Base-by-base conservation (phyloP, 2,888 invertebrate genomes). In the Conus canariensis region DNA sequence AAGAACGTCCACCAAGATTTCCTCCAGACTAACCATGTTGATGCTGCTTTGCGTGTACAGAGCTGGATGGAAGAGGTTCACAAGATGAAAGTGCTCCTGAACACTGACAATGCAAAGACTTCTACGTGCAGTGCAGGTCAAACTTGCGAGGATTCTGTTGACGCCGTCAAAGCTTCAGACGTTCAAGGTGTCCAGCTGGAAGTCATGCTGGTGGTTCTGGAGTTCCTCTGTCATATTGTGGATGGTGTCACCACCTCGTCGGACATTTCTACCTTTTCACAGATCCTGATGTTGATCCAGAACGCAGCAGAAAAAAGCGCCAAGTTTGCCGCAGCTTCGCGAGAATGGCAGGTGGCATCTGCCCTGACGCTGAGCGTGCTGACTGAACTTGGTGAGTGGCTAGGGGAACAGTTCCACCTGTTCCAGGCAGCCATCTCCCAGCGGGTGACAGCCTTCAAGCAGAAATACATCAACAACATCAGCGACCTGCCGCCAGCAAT, bases 401-500 rank as follows among this genome's bases (percentile, higher is more conserved):
- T 95, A 2, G 95, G 95, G 0, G 90, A 93, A 58, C 92, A 94
- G 88, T 94, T 94, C 87, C 89, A 93, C 90, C 88, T 90, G 59
- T 89, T 95, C 16, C 92, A 93, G 74, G n/a, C 90, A 19, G 30
- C 64, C 56, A 93, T 95, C 25, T 87, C 91, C 14, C 25, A 92
- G 83, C 92, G 90, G 60, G 94, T 93, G n/a, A 92, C 93, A 12
- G 83, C 74, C 10, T 95, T 95, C 86, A 95, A 95, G 82, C 82
- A 92, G 67, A 85, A 90, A 19, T 93, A 95, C 90, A 94, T 95
- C 77, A 91, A 91, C 64, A 91, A 92, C 80, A 94, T 95, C 30
- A 93, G 93, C 87, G 93, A 92, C 86, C 91, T 95, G 45, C 95
- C 95, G 10, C 90, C 94, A 60, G 90, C 94, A 0, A 92, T 93